These are phyloP conservation scores for Macrostomum cliftonense DNA, from an alignment of 2,888 invertebrate species.

Conservation along the genomic window DNA sequence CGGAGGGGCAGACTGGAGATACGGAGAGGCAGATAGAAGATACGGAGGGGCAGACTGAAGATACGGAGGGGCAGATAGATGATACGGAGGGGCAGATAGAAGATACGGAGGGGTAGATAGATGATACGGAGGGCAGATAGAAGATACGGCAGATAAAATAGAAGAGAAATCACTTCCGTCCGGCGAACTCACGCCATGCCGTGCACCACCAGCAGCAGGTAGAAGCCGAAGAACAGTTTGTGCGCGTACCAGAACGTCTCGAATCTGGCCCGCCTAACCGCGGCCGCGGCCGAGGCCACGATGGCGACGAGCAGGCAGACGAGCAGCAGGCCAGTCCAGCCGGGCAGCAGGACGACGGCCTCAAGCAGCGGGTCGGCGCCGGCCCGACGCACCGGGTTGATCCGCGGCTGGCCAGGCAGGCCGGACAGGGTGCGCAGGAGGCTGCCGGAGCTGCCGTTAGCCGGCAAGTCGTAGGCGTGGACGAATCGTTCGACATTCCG, in stretches of 20 bases:
- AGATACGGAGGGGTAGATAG: too few relatives aligned
- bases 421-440: conserved; percentile 16
- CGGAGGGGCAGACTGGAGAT: too few relatives aligned
- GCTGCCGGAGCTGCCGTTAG: conserved; percentile 13
- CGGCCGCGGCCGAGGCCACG: too few relatives aligned
- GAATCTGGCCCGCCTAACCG: conserved; percentile 43
- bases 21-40: too few relatives aligned
- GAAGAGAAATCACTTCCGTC: too few relatives aligned
- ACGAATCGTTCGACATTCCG: conserved; percentile 31
- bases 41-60: too few relatives aligned
- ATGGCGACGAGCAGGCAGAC: too few relatives aligned
- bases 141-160: too few relatives aligned
- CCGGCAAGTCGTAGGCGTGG: conserved; percentile 10
- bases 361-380: conserved; percentile 16
- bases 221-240: conserved; percentile 44
- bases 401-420: conserved; percentile 19
- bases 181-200: conserved; percentile 24
- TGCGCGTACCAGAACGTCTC: conserved; percentile 47
- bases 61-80: too few relatives aligned
- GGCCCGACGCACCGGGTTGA: conserved; percentile 25
- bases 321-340: too few relatives aligned
- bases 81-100: too few relatives aligned
- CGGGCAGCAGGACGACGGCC: not conserved
- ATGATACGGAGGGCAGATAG: too few relatives aligned
- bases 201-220: conserved; percentile 45